A percentile compares a stretch with the other conserved stretches of the same genome.
Evolutionary conservation across 2,888 invertebrate species (phyloP).

Genomic region (Zygothrica quintamaculata): DNA sequence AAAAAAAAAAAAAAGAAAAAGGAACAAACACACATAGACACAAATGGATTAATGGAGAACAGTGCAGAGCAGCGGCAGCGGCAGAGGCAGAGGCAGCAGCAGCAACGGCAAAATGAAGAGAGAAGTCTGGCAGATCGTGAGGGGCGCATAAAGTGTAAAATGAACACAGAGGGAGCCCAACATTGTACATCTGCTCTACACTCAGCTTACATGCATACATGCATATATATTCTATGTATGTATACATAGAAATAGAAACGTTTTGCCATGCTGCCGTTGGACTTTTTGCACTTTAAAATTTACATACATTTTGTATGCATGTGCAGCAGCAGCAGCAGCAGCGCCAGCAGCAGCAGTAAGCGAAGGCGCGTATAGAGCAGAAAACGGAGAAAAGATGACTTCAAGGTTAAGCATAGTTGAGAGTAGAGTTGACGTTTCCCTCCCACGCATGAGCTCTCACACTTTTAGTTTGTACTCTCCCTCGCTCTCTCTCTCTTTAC

Average conservation of each 20-base stretch:
- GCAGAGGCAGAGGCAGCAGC: constrained; percentile 2
- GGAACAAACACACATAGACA: constrained; percentile 19
- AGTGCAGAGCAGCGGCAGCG: too few relatives aligned
- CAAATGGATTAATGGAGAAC: constrained; percentile 67
- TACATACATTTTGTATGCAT: constrained; percentile 76
- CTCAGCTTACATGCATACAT: constrained; percentile 1
- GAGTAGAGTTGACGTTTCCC: constrained; percentile 58
- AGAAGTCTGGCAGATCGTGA: constrained; percentile 25
- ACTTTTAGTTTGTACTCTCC: neutral
- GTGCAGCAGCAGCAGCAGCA: constrained; percentile 41
- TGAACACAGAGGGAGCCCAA: constrained; percentile 53
- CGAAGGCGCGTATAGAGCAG: constrained; percentile 42
- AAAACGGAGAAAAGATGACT: constrained; percentile 54
- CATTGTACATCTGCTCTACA: constrained; percentile 64
- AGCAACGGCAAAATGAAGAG: constrained; percentile 21
- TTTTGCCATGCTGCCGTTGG: constrained; percentile 54
- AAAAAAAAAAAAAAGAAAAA: constrained; percentile 48
- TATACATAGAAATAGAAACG: constrained; percentile 26
- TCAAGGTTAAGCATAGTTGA: constrained; percentile 64
- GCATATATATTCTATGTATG: neutral
- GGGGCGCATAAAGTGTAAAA: constrained; percentile 35
- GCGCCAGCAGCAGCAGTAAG: constrained; percentile 26
- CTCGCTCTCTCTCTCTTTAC: constrained; percentile 1
- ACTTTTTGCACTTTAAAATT: constrained; percentile 66
- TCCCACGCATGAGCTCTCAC: constrained; percentile 35